Evolutionary conservation across 2,113 vertebrate species (phyloP).

Genomic region (Motacilla tschutschensis): DNA sequence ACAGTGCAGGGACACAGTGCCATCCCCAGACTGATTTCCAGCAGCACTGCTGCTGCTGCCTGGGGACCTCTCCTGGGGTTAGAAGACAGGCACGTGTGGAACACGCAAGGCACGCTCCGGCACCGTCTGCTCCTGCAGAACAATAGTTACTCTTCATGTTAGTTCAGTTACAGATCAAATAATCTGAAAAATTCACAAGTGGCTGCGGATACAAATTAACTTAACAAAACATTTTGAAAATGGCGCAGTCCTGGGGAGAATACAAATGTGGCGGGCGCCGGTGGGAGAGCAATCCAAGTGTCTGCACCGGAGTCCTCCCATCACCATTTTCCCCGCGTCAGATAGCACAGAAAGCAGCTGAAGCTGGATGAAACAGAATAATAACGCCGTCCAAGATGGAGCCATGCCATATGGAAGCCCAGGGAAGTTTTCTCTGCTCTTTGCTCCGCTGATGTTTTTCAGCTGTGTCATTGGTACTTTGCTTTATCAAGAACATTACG

Average conservation of each 20-base stretch:
- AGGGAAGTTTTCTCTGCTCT: conserved; percentile 48
- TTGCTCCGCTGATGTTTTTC: conserved; percentile 50
- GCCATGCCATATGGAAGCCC: conserved; percentile 43
- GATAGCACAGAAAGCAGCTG: not conserved
- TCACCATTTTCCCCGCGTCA: conserved; percentile 17
- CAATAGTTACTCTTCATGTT: conserved; percentile 14
- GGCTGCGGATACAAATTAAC: conserved; percentile 61
- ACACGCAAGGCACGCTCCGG: not conserved
- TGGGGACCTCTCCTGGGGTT: not conserved
- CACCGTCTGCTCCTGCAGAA: conserved; percentile 18
- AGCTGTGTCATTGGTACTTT: conserved; percentile 49
- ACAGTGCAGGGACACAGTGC: not conserved
- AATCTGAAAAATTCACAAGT: conserved; percentile 38
- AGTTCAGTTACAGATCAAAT: conserved; percentile 55
- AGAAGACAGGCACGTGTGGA: not conserved
- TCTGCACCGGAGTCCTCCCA: not conserved
- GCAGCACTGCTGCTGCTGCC: not conserved
- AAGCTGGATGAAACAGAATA: not conserved
- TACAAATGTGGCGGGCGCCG: conserved; percentile 1
- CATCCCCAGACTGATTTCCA: not conserved
- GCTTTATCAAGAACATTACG: conserved; percentile 1
- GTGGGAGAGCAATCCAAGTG: not conserved
- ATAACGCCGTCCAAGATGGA: not conserved
- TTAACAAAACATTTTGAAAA: conserved; percentile 47
- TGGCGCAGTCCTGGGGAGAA: conserved; percentile 12